These are phyloP conservation scores for Columba livia DNA, from an alignment of 2,113 vertebrate genomes.

Conservation along the genomic window DNA sequence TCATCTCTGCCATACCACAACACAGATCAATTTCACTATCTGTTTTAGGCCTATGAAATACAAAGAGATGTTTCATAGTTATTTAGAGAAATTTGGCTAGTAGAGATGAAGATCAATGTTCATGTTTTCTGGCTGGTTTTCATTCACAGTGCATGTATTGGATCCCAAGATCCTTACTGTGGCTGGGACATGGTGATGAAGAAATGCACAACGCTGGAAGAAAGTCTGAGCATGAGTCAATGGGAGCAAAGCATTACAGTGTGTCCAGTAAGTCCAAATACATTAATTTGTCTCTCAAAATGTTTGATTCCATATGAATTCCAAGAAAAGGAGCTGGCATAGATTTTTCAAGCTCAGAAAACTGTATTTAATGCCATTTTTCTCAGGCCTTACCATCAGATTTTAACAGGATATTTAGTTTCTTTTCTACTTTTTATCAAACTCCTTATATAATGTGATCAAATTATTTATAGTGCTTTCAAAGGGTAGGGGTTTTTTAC, in stretches of 20 bases:
- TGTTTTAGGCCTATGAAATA: not conserved
- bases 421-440: not conserved
- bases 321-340: not conserved
- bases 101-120: not conserved
- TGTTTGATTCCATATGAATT: not conserved
- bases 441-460: not conserved
- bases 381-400: not conserved
- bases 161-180: conserved; percentile 95
- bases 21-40: not conserved
- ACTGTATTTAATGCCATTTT: not conserved
- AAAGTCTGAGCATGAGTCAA: conserved; percentile 93
- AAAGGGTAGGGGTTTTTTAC: not conserved
- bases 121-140: not conserved
- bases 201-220: conserved; percentile 93
- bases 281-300: not conserved
- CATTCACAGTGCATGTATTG: conserved; percentile 85
- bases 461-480: not conserved
- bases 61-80: not conserved
- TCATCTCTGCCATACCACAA: not conserved
- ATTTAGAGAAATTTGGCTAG: not conserved
- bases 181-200: conserved; percentile 93
- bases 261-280: conserved; percentile 86
- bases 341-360: not conserved
- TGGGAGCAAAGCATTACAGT: conserved; percentile 93
- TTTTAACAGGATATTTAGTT: not conserved